phyloP scores from a whole-genome alignment of 2,888 invertebrate species.

The Drosophila falleni region DNA sequence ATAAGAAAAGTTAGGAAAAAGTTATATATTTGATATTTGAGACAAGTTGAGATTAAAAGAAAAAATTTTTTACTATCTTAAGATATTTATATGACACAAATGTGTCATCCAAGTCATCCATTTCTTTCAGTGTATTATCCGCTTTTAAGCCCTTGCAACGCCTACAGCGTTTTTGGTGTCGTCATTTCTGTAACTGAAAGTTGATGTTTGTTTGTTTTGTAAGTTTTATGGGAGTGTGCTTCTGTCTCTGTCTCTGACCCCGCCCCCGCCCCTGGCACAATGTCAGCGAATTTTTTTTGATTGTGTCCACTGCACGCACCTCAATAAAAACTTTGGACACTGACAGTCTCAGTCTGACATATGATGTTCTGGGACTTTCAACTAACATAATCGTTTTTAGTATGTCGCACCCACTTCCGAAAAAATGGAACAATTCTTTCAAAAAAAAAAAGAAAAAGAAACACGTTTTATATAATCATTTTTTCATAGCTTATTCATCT shows the following conservation, averaged over 20 bases:
- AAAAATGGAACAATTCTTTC: conserved; percentile 1
- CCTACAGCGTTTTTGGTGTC: conserved; percentile 37
- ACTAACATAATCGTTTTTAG: conserved; percentile 39
- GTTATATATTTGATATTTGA: no score
- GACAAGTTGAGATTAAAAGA: neutral
- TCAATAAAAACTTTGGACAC: conserved; percentile 36
- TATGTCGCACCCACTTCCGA: conserved; percentile 40
- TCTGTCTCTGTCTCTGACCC: neutral
- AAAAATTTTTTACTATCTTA: neutral
- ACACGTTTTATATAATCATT: neutral
- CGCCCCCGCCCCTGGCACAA: neutral
- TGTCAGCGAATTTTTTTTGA: conserved; percentile 26
- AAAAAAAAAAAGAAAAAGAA: neutral
- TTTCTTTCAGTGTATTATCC: conserved; percentile 4
- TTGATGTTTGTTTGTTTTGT: conserved; percentile 36
- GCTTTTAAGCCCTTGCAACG: neutral
- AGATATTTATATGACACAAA: neutral
- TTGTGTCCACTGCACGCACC: conserved; percentile 52
- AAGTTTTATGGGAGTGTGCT: conserved; percentile 52
- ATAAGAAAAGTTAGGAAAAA: no score
- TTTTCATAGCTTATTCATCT: neutral
- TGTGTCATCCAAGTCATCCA: neutral
- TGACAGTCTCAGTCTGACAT: conserved; percentile 37
- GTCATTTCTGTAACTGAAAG: conserved; percentile 53
- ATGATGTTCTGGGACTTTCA: conserved; percentile 14